phyloP scores from a whole-genome alignment of 2,797 vertebrate genomes.

The Potorous gilbertii region DNA sequence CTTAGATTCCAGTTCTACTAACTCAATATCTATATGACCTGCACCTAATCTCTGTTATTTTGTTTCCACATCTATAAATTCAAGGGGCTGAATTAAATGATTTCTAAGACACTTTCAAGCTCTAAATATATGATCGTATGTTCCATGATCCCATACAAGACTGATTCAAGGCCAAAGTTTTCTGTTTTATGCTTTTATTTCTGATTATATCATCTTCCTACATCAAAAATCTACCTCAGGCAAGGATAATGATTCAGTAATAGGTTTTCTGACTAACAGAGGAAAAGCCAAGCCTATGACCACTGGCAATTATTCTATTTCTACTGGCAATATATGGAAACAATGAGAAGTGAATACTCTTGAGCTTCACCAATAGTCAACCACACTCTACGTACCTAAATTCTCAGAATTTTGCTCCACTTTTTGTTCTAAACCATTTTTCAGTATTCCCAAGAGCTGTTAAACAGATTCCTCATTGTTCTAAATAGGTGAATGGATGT shows the following conservation, averaged over 20 bases:
- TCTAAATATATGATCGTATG: not conserved
- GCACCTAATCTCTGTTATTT: not conserved
- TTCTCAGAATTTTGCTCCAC: not conserved
- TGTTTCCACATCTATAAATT: not conserved
- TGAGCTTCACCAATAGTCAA: not conserved
- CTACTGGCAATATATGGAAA: not conserved
- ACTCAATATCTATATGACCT: not conserved
- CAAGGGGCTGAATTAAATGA: not conserved
- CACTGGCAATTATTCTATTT: not conserved
- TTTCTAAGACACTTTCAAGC: not conserved
- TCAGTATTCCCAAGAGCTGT: not conserved
- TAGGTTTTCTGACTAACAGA: not conserved
- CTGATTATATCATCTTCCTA: not conserved
- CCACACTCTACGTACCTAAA: not conserved
- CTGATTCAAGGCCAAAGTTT: not conserved
- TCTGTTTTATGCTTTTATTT: not conserved
- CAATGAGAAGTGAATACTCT: not conserved
- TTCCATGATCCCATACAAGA: not conserved
- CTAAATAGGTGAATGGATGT: not conserved
- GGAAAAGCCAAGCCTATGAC: not conserved
- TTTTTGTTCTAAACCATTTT: not conserved
- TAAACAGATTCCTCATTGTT: not conserved
- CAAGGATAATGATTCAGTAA: not conserved
- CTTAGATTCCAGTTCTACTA: not conserved
- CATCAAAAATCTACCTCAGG: not conserved